Base-by-base conservation (phyloP, 2,113 vertebrate genomes). In the Pelusios castaneus region DNA sequence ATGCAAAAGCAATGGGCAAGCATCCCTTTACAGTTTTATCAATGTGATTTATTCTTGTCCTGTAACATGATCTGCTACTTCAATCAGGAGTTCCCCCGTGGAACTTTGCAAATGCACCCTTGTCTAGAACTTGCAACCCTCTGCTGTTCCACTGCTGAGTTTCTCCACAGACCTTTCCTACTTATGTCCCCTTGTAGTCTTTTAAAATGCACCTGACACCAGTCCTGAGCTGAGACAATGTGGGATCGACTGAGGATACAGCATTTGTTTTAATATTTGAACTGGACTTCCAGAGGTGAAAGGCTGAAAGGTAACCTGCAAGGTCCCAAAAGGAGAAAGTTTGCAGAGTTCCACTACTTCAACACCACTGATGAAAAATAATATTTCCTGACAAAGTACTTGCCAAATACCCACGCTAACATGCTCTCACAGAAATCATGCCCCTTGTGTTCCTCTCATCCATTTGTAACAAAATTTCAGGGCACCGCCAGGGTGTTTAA, bases 401-500 rank as follows among this genome's bases (percentile, higher is more conserved):
- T 60, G 84, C 76, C 91, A 56, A 87, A 84, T 0, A 58, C 10
- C 13, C 43, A 10, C 27, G 38, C 54, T 75, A 7, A 0, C 0
- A 11, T 0, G 0, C 4, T 19, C 34, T 63, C 41, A 3, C 51
- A 77, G 58, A 87, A 91, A 88, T 43, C 8, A 31, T 76, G 2
- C n/a, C 43, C 80, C 10, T 51, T 78, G 24, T 6, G 11, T 73
- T 90, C 52, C 78, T 34, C 45, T 84, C 75, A 24, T 2, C 58
- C 84, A 10, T 5, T 43, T 45, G 10, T 10, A 52, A 49, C 34
- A 58, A 43, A 60, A 14, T 43, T 21, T 0, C 0, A 60, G 45
- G 0, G 1, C 70, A 54, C 25, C 49, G 41, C 3, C 0, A 0
- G 31, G 45, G 1, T 1, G 3, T 51, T 25, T 51, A 60, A 43